phyloP scores from a whole-genome alignment of 2,797 vertebrate genomes.

The Malacoctenus gilli region DNA sequence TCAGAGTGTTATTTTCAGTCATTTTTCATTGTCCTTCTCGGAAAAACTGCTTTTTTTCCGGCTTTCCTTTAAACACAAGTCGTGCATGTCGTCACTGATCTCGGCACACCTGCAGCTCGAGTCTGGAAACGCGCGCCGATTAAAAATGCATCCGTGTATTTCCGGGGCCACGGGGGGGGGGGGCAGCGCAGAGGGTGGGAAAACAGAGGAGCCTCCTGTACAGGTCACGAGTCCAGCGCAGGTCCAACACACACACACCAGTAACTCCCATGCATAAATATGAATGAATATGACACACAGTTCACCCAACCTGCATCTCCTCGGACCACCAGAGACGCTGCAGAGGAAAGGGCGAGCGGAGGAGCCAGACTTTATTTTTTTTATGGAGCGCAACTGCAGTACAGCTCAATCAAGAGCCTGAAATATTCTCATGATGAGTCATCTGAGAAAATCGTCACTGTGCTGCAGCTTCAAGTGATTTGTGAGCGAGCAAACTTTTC shows the following conservation, averaged over 20 bases:
- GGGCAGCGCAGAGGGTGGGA: conserved; percentile 10
- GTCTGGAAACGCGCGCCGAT: conserved; percentile 38
- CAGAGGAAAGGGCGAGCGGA: not conserved
- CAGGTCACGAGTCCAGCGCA: conserved; percentile 25
- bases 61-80: not conserved
- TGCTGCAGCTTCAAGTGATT: too few species aligned
- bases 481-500: too few species aligned
- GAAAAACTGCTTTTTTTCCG: too few species aligned
- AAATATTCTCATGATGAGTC: too few species aligned
- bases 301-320: conserved; percentile 12
- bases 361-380: too few species aligned
- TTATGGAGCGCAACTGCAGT: too few species aligned
- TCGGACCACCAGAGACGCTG: conserved; percentile 4
- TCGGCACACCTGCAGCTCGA: conserved; percentile 36
- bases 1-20: conserved; percentile 9
- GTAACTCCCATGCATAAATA: conserved; percentile 11
- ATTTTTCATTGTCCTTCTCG: too few species aligned
- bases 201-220: conserved; percentile 5
- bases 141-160: conserved; percentile 46
- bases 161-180: conserved; percentile 12
- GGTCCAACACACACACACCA: conserved; percentile 9
- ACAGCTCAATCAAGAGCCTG: too few species aligned
- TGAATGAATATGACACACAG: conserved; percentile 12
- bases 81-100: conserved; percentile 27
- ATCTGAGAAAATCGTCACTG: too few species aligned